phyloP scores from a whole-genome alignment of 2,797 vertebrate species.

The Manis javanica region DNA sequence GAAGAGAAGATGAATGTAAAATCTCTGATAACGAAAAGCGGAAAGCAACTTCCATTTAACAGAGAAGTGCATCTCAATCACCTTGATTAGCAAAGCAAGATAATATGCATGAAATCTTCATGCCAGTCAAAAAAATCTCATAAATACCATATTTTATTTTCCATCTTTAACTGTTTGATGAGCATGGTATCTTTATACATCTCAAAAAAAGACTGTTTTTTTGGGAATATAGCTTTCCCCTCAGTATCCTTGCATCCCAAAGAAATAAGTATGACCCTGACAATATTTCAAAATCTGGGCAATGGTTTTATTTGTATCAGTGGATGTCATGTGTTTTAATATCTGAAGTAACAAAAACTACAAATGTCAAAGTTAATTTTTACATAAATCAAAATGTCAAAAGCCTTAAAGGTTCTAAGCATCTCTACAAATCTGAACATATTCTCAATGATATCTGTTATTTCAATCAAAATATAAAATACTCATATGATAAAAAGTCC shows the following conservation, averaged over 20 bases:
- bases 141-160: slow-evolving; percentile 61
- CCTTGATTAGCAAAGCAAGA: slow-evolving; percentile 78
- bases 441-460: background rate
- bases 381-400: background rate
- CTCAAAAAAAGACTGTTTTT: slow-evolving; percentile 2
- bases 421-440: background rate
- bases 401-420: background rate
- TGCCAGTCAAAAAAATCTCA: slow-evolving; percentile 61
- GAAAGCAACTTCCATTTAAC: slow-evolving; percentile 71
- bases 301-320: background rate
- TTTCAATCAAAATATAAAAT: slow-evolving; percentile 4
- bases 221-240: background rate
- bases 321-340: background rate
- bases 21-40: slow-evolving; percentile 46
- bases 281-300: background rate
- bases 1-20: slow-evolving; percentile 70
- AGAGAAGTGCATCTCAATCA: slow-evolving; percentile 76
- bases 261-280: background rate
- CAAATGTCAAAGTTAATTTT: background rate
- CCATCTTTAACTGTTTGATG: slow-evolving; percentile 67
- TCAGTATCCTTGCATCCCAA: background rate
- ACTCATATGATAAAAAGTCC: background rate
- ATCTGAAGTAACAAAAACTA: background rate
- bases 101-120: slow-evolving; percentile 74
- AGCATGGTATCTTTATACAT: slow-evolving; percentile 40